Conservation (phyloP, 2,113 vertebrate species). For the Sander vitreus region DNA sequence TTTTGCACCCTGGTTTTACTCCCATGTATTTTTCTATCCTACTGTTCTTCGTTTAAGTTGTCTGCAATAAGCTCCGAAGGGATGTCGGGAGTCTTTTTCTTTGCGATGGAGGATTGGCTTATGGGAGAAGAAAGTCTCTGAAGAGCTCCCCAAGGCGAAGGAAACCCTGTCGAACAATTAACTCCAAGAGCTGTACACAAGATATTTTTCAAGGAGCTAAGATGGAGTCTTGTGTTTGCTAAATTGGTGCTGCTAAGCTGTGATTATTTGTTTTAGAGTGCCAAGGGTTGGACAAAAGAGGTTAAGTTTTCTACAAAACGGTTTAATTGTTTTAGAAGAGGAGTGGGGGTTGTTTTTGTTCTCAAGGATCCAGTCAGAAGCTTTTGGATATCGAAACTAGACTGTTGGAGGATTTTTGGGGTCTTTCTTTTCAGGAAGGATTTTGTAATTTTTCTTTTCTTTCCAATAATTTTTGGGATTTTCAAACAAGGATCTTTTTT, state of each 20-base stretch:
- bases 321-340: constrained; percentile 31
- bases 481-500: constrained; percentile 70
- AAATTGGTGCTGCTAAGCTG: constrained; percentile 50
- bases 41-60: constrained; percentile 36
- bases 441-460: constrained; percentile 57
- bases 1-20: constrained; percentile 45
- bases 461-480: constrained; percentile 64
- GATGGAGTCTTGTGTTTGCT: constrained; percentile 63
- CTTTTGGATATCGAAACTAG: constrained; percentile 72
- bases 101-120: constrained; percentile 48
- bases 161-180: constrained; percentile 52
- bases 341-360: constrained; percentile 57
- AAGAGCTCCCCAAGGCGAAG: constrained; percentile 56
- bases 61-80: constrained; percentile 40
- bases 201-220: constrained; percentile 60
- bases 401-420: constrained; percentile 70
- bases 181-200: constrained; percentile 41
- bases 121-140: constrained; percentile 68
- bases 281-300: constrained; percentile 28
- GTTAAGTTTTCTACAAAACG: constrained; percentile 19
- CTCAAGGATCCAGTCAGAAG: constrained; percentile 63
- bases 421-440: constrained; percentile 66
- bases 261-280: constrained; percentile 37
- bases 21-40: constrained; percentile 23
- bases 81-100: constrained; percentile 57